Percentiles rank a stretch among this genome's conserved stretches.
These are phyloP conservation scores for Eospalax fontanierii DNA, from an alignment of 2,797 vertebrate species.

Conservation along the genomic window DNA sequence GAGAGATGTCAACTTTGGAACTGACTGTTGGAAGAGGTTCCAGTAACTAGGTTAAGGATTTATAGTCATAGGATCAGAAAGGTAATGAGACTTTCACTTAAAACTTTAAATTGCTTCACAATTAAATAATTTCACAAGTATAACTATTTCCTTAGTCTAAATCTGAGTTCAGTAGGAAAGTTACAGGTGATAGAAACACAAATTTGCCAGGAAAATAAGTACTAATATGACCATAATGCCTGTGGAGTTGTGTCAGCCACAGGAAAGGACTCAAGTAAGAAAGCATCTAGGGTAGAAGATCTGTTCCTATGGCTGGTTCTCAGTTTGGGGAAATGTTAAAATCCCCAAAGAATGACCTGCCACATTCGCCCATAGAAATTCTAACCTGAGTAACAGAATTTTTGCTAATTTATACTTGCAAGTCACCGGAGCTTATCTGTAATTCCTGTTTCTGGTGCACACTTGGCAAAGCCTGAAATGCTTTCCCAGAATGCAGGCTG, in stretches of 20 bases:
- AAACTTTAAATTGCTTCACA: slow-evolving; percentile 17
- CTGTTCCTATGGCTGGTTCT: background rate
- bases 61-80: background rate
- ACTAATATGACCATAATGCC: slow-evolving; percentile 8
- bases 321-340: background rate
- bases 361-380: slow-evolving; percentile 33
- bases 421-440: slow-evolving; percentile 28
- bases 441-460: background rate
- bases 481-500: background rate
- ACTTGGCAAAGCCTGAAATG: background rate
- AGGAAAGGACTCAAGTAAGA: background rate
- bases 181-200: slow-evolving; percentile 10
- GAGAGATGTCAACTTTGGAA: background rate
- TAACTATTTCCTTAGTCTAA: slow-evolving; percentile 50
- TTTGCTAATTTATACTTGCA: slow-evolving; percentile 56
- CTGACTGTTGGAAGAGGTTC: background rate
- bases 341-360: background rate
- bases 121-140: background rate
- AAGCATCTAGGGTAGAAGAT: background rate
- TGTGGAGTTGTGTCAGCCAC: background rate
- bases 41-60: background rate
- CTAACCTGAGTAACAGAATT: slow-evolving; percentile 11
- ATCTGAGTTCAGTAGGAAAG: background rate
- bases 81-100: background rate
- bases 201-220: background rate